These are phyloP conservation scores for Dasypus novemcinctus DNA, from an alignment of 2,113 vertebrate genomes.

Conservation along the genomic window DNA sequence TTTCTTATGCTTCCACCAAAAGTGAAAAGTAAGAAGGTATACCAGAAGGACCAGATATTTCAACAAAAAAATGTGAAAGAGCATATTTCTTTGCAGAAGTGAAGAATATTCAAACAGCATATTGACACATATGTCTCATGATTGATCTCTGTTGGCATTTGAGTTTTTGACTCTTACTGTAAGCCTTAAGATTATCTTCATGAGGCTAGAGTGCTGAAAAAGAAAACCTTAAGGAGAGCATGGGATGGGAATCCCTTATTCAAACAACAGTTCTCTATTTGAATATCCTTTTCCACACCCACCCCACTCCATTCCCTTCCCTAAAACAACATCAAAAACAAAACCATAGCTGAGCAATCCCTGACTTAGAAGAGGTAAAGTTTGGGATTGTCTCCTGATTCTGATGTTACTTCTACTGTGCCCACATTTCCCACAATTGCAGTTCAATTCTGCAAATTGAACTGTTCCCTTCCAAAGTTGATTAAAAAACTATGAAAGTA, in stretches of 20 bases:
- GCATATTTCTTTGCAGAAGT: not conserved
- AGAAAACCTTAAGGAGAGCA: not conserved
- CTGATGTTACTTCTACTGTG: not conserved
- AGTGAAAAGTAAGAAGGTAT: not conserved
- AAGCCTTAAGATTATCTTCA: not conserved
- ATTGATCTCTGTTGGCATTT: not conserved
- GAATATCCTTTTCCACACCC: not conserved
- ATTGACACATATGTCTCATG: not conserved
- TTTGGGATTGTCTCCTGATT: not conserved
- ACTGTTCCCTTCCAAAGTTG: not conserved
- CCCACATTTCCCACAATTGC: not conserved
- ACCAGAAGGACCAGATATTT: not conserved
- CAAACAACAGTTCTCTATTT: not conserved
- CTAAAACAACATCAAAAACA: not conserved
- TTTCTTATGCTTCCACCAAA: not conserved
- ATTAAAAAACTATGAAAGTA: not conserved
- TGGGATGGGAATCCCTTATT: not conserved
- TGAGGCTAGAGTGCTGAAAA: not conserved
- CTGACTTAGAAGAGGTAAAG: not conserved
- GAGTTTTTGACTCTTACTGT: not conserved
- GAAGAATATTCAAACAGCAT: not conserved
- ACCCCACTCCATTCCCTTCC: too few relatives aligned
- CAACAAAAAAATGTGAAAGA: not conserved
- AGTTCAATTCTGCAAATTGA: not conserved
- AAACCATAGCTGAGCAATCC: not conserved